A percentile compares a stretch with the other conserved stretches of the same genome.
Conservation (phyloP, 2,888 invertebrate genomes). For the Dynastes hyllus region DNA sequence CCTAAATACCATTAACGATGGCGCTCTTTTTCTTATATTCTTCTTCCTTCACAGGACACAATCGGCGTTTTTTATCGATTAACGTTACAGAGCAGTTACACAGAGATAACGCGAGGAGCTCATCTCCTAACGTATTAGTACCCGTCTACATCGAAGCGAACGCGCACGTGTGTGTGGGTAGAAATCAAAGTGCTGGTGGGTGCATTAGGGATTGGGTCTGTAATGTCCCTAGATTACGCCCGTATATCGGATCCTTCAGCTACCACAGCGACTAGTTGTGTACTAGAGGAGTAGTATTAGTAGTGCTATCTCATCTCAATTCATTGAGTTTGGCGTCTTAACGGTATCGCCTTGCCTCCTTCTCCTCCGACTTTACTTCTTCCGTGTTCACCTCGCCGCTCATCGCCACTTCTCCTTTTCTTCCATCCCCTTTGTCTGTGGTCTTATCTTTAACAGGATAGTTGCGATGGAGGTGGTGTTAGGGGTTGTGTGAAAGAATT, state of each 20-base stretch:
- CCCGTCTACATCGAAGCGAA: not conserved
- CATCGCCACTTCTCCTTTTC: not conserved
- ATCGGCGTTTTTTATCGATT: constrained; percentile 53
- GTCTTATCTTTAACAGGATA: constrained; percentile 2
- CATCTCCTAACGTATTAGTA: constrained; percentile 53
- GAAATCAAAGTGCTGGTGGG: constrained; percentile 61
- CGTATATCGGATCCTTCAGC: constrained; percentile 58
- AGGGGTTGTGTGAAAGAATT: not conserved
- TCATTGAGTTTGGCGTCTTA: constrained; percentile 54
- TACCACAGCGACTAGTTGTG: constrained; percentile 14
- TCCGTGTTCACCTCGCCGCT: not conserved
- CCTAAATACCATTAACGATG: constrained; percentile 56
- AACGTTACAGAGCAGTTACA: constrained; percentile 49
- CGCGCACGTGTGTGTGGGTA: constrained; percentile 55
- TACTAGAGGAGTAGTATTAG: constrained; percentile 30
- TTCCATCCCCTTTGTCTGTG: constrained; percentile 21
- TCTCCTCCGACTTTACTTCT: constrained; percentile 8
- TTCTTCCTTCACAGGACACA: constrained; percentile 43
- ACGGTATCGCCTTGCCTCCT: constrained; percentile 44
- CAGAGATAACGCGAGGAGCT: constrained; percentile 54
- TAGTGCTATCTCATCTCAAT: constrained; percentile 56
- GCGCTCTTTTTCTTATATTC: constrained; percentile 29
- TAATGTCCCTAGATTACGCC: constrained; percentile 63
- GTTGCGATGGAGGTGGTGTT: not conserved
- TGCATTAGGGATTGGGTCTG: constrained; percentile 62